Base-by-base conservation (phyloP, 1,140 invertebrate genomes). In the Pachypsylla venusta region DNA sequence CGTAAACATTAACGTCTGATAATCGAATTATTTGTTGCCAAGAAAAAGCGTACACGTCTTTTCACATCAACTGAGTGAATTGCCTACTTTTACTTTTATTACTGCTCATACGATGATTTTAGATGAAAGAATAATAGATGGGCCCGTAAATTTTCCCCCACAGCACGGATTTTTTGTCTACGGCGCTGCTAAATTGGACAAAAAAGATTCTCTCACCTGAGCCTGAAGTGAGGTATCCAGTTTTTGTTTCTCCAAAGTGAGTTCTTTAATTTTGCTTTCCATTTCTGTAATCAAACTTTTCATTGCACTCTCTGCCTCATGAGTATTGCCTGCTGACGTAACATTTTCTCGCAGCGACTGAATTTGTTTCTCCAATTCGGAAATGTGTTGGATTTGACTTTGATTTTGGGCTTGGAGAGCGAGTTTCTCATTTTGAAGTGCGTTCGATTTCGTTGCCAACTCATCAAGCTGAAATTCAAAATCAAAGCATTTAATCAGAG, bases 181-280 rank as follows among this genome's bases (percentile, higher is more conserved):
- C n/a, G n/a, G n/a, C n/a, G n/a, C n/a, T n/a, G n/a, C n/a, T n/a
- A n/a, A n/a, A n/a, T n/a, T n/a, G n/a, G n/a, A n/a, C n/a, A n/a
- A n/a, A n/a, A n/a, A n/a, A n/a, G n/a, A n/a, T 5, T 3, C 42
- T 10, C 42, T 48, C 42, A 48, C 42, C 42, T 48, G 42, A 19
- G 42, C 42, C n/a, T 48, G 42, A 3, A 48, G 42, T 22, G 42
- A n/a, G 4, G 42, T 48, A 19, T 48, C 42, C 42, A 48, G 5
- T 22, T 48, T 48, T 22, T 48, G 42, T 19, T 48, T 48, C 42
- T 48, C 42, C 4, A 48, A 3, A 4, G 42, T 19, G 42, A 48
- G 42, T n/a, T 48, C 42, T 22, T 48, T 48, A 22, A 48, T 48
- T 48, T 48, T 48, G 42, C 4, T 48, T 48, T 48, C 42, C 42